Evolutionary conservation across 2,888 invertebrate species (phyloP), one percentile per base, ranked within the genome.

Genomic region (Drymonia ruficornis): DNA sequence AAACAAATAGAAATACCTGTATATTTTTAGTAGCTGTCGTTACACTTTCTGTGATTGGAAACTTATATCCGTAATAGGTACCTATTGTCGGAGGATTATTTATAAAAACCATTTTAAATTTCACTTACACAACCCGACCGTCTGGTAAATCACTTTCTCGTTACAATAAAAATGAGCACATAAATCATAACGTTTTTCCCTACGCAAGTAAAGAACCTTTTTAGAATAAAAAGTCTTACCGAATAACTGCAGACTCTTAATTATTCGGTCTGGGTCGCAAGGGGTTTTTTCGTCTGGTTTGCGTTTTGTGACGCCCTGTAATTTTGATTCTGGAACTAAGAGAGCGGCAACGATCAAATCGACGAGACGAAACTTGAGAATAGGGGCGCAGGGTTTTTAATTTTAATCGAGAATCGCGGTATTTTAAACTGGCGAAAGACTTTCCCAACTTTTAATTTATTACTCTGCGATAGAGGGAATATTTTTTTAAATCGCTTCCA

Each of bases 191-290:
- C 9, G 9, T 15, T 46, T 9, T 9, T 13, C 12, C 7, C 8
- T 29, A 43, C 43, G 9, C 28, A 29, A 46, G 19, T 43, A 47
- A 55, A 52, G 36, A 50, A 51, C 47, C 34, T n/a, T 56, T 45
- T 42, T 31, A 15, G 36, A 45, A 44, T 31, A 44, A 51, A 45
- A 44, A 45, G 42, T 49, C 23, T 31, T 46, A 48, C 52, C 34
- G 47, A 52, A 50, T 56, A 59, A 62, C 59, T 60, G 59, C 55
- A 58, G 55, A 59, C 52, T 56, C 48, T 57, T 61, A 62, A 62
- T 60, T 60, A 59, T 49, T 49, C 53, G 45, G 55, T 62, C 58
- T 59, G 63, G 49, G 52, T 55, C 50, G 52, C 53, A 49, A 55
- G 43, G 55, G 55, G 52, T 61, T 47, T 53, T 64, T 69, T 61